Conservation (phyloP, 2,888 invertebrate species). For the Dione vanillae region DNA sequence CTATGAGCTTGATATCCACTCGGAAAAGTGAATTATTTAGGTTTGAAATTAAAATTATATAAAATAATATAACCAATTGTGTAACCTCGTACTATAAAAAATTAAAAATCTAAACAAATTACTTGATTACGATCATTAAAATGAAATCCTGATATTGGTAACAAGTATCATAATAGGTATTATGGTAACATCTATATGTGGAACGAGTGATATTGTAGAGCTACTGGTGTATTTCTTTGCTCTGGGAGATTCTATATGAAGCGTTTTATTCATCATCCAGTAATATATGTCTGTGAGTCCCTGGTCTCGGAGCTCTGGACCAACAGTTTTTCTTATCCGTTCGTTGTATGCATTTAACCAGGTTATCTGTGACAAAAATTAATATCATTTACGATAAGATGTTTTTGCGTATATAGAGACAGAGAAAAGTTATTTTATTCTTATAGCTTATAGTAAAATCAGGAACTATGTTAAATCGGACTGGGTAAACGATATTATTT, state of each 20-base stretch:
- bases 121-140: not conserved
- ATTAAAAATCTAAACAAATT: too few relatives aligned
- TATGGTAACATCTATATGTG: conserved; percentile 2
- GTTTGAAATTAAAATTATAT: too few relatives aligned
- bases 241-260: conserved; percentile 81
- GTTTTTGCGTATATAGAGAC: not conserved
- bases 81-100: too few relatives aligned
- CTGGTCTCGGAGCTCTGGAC: conserved; percentile 88
- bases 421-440: not conserved
- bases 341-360: conserved; percentile 93
- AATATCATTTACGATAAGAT: not conserved
- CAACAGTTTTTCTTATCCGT: conserved; percentile 88
- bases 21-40: too few relatives aligned
- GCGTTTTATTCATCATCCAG: conserved; percentile 94
- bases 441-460: not conserved
- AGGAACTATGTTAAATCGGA: not conserved
- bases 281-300: conserved; percentile 89
- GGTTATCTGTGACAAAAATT: conserved; percentile 81
- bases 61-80: too few relatives aligned
- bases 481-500: not conserved
- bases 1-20: too few relatives aligned
- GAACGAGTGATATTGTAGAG: conserved; percentile 33
- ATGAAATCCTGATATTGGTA: not conserved
- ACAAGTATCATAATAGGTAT: not conserved
- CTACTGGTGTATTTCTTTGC: conserved; percentile 50